These are phyloP conservation scores for Anolis carolinensis DNA, from an alignment of 2,113 vertebrate species.

Conservation along the genomic window DNA sequence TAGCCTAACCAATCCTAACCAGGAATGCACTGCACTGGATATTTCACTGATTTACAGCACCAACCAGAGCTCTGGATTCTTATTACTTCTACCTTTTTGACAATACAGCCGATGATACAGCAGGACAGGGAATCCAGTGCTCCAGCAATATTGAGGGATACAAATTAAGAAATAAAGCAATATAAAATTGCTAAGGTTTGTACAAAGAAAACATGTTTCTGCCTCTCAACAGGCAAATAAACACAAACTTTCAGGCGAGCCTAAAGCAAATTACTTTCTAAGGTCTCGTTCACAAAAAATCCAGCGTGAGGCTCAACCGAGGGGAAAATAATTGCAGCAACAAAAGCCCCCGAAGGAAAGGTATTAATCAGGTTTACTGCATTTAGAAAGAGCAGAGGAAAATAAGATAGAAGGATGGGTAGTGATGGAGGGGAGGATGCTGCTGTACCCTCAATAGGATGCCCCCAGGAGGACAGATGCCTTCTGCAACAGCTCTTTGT, in stretches of 20 bases:
- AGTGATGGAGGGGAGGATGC: too few species aligned
- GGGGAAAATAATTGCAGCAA: background rate
- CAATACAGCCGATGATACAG: background rate
- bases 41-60: background rate
- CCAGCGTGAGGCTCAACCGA: background rate
- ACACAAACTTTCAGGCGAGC: background rate
- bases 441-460: constrained; percentile 73
- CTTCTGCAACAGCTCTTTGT: constrained; percentile 80
- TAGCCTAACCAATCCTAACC: background rate
- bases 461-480: constrained; percentile 72
- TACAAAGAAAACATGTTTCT: background rate
- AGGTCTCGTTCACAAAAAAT: background rate
- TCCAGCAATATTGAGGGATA: background rate
- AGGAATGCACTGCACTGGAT: background rate
- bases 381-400: background rate
- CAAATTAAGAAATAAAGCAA: too few species aligned
- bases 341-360: background rate
- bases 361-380: background rate
- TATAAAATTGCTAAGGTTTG: too few species aligned
- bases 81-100: background rate
- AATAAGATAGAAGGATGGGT: background rate
- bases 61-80: too few species aligned
- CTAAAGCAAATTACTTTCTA: background rate
- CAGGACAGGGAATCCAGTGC: background rate
- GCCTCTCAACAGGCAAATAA: background rate